Base-by-base conservation (phyloP, 1,140 invertebrate genomes). In the Leptinotarsa defecta region DNA sequence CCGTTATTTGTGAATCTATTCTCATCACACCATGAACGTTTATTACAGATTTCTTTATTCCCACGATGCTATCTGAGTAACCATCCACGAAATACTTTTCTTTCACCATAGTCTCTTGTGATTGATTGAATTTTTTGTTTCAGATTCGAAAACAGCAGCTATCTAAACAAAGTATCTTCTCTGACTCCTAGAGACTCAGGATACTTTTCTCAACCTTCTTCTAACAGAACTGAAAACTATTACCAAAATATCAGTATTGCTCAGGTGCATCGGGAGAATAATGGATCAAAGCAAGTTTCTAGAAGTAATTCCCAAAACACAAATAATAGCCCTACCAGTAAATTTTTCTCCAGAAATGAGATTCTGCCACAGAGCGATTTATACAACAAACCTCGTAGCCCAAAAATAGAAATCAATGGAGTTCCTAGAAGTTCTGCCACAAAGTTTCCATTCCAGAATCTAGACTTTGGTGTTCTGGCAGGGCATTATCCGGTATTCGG, bases 401-500 rank as follows among this genome's bases (percentile, higher is more conserved):
- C 52, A 4, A 57, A 65, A 65, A 27, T 11, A 65, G 63, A 27
- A 15, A 19, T 19, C 34, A 34, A 4, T 27, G 67, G n/a, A n/a
- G 43, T 43, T 48, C 17, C 19, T 24, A 68, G 67, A 48, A 34
- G 13, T 34, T 43, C 67, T 68, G 27, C 67, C 8, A 15, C 43
- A 1, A 68, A 68, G n/a, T 19, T 19, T 17, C 67, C 67, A 17
- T 48, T 34, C 8, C 49, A 62, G 22, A 49, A 61, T 19, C n/a
- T 71, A n/a, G 70, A 71, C 61, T 62, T 27, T 24, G 61, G 61
- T 71, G n/a, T 49, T 27, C 13, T 72, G 27, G 63, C 63, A 48
- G 71, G 75, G 0, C 75, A 76, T 22, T 74, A 49, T 67, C 72
- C 77, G 13, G 49, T 76, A 27, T 70, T 76, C 57, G 13, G 48